Evolutionary conservation across 2,113 vertebrate species (phyloP).

Genomic region (Equus quagga): DNA sequence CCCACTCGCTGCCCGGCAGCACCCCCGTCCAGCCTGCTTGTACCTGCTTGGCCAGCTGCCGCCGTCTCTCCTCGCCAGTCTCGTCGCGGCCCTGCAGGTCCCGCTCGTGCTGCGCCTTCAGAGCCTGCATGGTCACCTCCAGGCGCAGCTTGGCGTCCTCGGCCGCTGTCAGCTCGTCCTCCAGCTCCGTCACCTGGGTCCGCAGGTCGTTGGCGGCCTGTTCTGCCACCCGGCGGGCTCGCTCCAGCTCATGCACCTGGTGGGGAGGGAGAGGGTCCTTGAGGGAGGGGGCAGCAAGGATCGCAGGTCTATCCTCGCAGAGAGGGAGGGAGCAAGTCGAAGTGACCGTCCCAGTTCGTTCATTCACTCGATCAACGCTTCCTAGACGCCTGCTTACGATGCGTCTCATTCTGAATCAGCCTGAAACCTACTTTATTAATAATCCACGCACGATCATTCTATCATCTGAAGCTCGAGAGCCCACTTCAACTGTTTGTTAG

Average conservation of each 20-base stretch:
- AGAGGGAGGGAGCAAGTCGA: neutral
- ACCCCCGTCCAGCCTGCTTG: rapidly evolving
- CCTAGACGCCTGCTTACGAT: no score
- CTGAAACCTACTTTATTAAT: neutral
- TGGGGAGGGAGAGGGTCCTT: neutral
- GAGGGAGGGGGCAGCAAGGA: rapidly evolving
- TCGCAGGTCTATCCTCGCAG: neutral
- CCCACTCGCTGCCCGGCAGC: conserved; percentile 86
- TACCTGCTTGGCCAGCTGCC: conserved; percentile 86
- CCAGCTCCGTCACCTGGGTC: conserved; percentile 87
- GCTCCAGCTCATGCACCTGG: conserved; percentile 95
- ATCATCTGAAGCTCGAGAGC: neutral
- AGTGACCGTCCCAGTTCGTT: rapidly evolving
- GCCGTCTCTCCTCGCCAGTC: conserved; percentile 82
- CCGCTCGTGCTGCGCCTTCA: conserved; percentile 84
- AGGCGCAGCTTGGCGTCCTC: conserved; percentile 86
- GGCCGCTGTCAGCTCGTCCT: conserved; percentile 82
- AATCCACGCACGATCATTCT: rapidly evolving
- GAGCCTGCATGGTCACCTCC: conserved; percentile 85
- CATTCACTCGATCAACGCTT: neutral
- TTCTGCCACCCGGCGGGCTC: conserved; percentile 89
- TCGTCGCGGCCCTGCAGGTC: conserved; percentile 84
- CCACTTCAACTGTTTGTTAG: neutral
- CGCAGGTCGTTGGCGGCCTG: conserved; percentile 90
- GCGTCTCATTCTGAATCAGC: neutral